Percentiles rank a stretch among this genome's conserved stretches.
phyloP scores from a whole-genome alignment of 2,113 vertebrate species.

The Pitta sordida region DNA sequence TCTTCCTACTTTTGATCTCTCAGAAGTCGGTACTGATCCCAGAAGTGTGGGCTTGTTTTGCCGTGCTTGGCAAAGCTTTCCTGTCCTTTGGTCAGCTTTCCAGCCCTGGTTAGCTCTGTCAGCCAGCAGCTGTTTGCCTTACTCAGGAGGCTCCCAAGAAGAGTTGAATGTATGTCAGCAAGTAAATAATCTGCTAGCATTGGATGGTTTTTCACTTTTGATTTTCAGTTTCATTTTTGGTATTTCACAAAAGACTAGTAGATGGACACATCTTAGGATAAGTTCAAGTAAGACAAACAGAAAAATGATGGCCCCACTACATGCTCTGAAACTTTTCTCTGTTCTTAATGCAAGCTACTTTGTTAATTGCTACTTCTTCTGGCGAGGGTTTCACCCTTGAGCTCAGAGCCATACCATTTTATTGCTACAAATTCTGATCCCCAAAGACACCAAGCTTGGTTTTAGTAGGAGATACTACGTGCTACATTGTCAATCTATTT shows the following conservation, averaged over 20 bases:
- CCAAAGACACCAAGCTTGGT: neutral
- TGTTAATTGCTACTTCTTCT: neutral
- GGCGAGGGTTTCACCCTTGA: neutral
- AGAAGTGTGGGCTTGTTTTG: neutral
- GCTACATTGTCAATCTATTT: neutral
- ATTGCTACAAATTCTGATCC: neutral
- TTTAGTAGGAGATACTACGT: neutral
- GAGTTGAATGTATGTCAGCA: neutral
- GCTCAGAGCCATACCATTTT: neutral
- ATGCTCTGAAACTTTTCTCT: neutral
- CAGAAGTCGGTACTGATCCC: neutral
- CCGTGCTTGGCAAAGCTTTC: neutral
- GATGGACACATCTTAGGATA: neutral
- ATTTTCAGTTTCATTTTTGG: neutral
- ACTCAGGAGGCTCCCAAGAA: neutral
- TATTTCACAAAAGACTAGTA: neutral
- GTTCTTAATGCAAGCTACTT: neutral
- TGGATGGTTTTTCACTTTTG: neutral
- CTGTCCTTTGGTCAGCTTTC: neutral
- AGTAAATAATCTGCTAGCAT: neutral
- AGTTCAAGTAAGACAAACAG: neutral
- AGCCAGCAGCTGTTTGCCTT: neutral
- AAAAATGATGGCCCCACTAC: neutral
- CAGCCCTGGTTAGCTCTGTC: neutral
- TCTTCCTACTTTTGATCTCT: constrained; percentile 22